phyloP scores from a whole-genome alignment of 2,888 invertebrate species.

The Tinea trinotella region DNA sequence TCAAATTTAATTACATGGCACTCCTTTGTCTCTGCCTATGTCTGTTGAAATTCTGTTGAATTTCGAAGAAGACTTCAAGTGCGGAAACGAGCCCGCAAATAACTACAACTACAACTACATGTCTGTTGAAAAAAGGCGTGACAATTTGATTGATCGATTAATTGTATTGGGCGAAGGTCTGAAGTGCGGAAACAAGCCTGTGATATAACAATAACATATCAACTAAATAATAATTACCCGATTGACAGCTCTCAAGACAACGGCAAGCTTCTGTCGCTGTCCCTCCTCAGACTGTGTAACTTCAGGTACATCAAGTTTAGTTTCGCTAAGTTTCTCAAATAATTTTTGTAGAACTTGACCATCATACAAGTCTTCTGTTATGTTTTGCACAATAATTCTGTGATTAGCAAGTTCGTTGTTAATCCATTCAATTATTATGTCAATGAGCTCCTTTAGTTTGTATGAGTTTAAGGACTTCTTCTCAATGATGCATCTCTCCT shows the following conservation, averaged over 20 bases:
- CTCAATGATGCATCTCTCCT: slow-evolving; percentile 96
- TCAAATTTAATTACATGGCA: no score
- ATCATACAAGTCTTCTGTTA: slow-evolving; percentile 98
- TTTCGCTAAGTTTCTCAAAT: slow-evolving; percentile 87
- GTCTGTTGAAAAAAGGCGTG: no score
- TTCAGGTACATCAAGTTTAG: slow-evolving; percentile 95
- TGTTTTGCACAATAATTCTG: slow-evolving; percentile 96
- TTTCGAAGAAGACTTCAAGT: no score
- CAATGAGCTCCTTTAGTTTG: slow-evolving; percentile 86
- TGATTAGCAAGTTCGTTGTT: slow-evolving; percentile 97
- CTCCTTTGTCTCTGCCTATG: no score
- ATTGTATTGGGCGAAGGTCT: no score
- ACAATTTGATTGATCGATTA: no score
- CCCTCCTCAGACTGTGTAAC: slow-evolving; percentile 99
- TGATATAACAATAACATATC: no score
- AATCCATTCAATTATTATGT: slow-evolving; percentile 96
- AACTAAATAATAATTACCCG: slow-evolving; percentile 64
- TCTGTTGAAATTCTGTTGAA: no score
- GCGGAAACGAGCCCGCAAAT: no score
- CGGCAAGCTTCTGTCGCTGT: slow-evolving; percentile 93
- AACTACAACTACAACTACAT: no score
- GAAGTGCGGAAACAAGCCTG: no score
- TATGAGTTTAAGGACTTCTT: slow-evolving; percentile 90
- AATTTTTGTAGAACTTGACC: slow-evolving; percentile 86
- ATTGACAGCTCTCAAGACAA: slow-evolving; percentile 91